Evolutionary conservation across 2,113 vertebrate genomes (phyloP).

Genomic region (Spilogale gracilis): DNA sequence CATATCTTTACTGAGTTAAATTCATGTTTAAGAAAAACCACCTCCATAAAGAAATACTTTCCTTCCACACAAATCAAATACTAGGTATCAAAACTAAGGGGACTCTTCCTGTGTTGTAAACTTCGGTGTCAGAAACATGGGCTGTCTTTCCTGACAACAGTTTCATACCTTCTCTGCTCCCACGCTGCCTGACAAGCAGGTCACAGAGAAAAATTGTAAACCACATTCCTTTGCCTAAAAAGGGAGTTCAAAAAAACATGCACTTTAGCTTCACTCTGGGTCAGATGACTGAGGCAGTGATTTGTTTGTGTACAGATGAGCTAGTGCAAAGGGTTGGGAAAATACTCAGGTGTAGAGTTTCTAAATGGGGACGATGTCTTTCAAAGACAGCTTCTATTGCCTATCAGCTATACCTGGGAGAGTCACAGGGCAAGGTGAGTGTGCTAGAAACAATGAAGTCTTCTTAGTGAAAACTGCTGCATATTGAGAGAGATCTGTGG

Average conservation of each 20-base stretch:
- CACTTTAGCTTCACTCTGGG: neutral
- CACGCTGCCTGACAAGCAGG: conserved; percentile 10
- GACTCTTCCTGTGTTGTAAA: conserved; percentile 33
- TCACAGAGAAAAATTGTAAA: neutral
- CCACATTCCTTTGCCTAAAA: neutral
- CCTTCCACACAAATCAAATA: conserved; percentile 63
- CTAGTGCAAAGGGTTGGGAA: neutral
- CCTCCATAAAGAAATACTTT: conserved; percentile 71
- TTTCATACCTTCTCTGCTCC: neutral
- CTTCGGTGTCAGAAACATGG: neutral
- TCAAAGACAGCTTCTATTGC: neutral
- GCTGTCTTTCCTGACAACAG: neutral
- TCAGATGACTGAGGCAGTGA: neutral
- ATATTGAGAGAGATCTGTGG: conserved; percentile 11
- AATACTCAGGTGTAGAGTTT: neutral
- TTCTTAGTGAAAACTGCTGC: neutral
- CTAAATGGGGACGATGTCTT: neutral
- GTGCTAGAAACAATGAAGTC: neutral
- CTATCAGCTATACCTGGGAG: neutral
- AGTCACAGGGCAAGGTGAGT: neutral
- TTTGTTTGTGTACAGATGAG: neutral
- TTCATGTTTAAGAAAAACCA: conserved; percentile 78
- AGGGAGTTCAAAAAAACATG: neutral
- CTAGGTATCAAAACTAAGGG: neutral
- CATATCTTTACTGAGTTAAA: conserved; percentile 61